Percentiles rank a stretch among this genome's conserved stretches.
phyloP scores from a whole-genome alignment of 1,140 invertebrate species.

The Holcopasites calliopsidis region DNA sequence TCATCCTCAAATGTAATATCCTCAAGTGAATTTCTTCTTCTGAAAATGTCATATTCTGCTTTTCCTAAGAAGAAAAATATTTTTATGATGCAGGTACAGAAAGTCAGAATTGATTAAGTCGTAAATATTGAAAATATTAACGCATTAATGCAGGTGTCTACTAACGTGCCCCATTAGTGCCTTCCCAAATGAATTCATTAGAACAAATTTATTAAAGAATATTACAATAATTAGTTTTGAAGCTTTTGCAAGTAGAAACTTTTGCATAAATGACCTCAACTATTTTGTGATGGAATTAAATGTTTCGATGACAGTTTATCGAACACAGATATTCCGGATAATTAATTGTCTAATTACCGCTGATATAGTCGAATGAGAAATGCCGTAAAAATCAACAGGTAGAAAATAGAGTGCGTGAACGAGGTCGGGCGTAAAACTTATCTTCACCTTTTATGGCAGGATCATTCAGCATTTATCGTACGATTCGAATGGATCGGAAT shows the following conservation, averaged over 20 bases:
- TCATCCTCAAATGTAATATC: constrained; percentile 45
- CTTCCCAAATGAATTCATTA: background rate
- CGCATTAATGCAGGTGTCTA: background rate
- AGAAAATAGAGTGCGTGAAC: background rate
- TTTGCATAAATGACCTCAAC: too few relatives aligned
- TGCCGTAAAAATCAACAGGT: background rate
- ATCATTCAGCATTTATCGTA: constrained; percentile 22
- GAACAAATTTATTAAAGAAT: background rate
- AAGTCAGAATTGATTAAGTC: background rate
- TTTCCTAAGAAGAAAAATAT: constrained; percentile 5
- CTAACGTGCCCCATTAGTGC: too few relatives aligned
- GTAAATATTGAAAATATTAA: background rate
- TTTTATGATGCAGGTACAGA: background rate
- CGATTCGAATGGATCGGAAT: constrained; percentile 34
- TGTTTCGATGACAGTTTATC: too few relatives aligned
- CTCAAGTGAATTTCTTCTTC: constrained; percentile 51
- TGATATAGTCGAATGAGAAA: background rate
- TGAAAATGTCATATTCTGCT: constrained; percentile 50
- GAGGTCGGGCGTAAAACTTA: background rate
- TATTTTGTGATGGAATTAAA: too few relatives aligned
- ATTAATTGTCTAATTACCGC: background rate
- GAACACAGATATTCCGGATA: too few relatives aligned
- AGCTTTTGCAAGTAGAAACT: too few relatives aligned
- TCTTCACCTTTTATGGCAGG: constrained; percentile 17
- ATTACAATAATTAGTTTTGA: too few relatives aligned